A percentile compares a stretch with the other conserved stretches of the same genome.
phyloP scores from a whole-genome alignment of 37 sponge, comb jelly and placozoan species.

The Bolinopsis microptera region DNA sequence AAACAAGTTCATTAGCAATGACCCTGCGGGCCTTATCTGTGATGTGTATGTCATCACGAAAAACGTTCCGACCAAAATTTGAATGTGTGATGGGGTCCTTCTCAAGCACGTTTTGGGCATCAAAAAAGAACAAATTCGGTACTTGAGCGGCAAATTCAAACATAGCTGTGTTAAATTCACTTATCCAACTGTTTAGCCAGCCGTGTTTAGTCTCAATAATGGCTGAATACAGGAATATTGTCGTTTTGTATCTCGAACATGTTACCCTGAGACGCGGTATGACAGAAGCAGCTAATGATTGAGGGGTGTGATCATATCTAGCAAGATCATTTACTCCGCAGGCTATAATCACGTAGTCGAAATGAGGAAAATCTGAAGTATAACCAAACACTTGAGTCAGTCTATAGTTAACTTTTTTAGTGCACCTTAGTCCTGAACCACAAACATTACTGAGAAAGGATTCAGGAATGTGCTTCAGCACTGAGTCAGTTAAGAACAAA shows the following conservation, averaged over 20 bases:
- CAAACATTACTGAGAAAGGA: not conserved
- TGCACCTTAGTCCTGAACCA: not conserved
- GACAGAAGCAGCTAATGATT: not conserved
- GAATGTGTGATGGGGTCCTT: not conserved
- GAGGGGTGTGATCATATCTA: not conserved
- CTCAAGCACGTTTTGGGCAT: not conserved
- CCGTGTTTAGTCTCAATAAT: not conserved
- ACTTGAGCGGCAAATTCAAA: not conserved
- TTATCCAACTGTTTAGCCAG: not conserved
- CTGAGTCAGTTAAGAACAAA: not conserved
- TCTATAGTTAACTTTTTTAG: not conserved
- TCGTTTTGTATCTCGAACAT: not conserved
- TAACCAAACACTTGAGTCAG: not conserved
- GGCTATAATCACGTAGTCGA: not conserved
- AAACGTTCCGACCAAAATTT: not conserved
- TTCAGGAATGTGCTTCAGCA: not conserved
- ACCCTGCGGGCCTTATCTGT: not conserved
- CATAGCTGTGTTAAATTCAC: not conserved
- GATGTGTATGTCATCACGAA: not conserved
- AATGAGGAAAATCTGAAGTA: not conserved
- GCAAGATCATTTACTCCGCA: not conserved
- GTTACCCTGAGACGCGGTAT: not conserved
- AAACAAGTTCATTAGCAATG: not conserved
- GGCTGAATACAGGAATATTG: not conserved
- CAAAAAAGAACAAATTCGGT: not conserved